These are phyloP conservation scores for Merluccius polli DNA, from an alignment of 2,797 vertebrate species.

Conservation along the genomic window DNA sequence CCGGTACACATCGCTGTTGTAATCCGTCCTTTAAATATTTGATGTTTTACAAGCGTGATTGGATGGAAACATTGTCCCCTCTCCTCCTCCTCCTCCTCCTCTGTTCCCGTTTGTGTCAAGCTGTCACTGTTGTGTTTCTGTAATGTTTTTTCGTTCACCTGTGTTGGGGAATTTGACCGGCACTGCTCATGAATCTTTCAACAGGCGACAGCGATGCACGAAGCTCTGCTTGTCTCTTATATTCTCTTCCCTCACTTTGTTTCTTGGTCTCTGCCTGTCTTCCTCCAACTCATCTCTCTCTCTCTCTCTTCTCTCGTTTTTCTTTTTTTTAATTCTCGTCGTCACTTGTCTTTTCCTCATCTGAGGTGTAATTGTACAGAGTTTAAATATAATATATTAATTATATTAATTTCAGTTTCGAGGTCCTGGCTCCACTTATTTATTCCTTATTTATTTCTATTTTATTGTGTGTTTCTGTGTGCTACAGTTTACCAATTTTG, in stretches of 20 bases:
- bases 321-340: conserved; percentile 14
- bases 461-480: neutral
- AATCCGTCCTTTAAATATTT: conserved; percentile 73
- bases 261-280: neutral
- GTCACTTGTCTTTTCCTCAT: neutral
- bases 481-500: neutral
- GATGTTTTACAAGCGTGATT: conserved; percentile 61
- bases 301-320: neutral
- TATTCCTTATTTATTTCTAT: neutral
- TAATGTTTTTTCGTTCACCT: conserved; percentile 41
- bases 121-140: conserved; percentile 42
- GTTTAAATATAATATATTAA: neutral
- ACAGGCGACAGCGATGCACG: conserved; percentile 27
- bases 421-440: neutral
- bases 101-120: conserved; percentile 37
- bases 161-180: conserved; percentile 52
- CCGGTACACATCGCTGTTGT: conserved; percentile 61
- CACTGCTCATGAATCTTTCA: conserved; percentile 66
- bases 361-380: neutral
- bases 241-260: conserved; percentile 15
- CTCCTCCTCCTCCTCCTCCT: conserved; percentile 26
- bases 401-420: neutral
- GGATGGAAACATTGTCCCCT: conserved; percentile 32
- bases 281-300: neutral
- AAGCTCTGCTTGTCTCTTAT: conserved; percentile 22